Evolutionary conservation across 2,888 invertebrate genomes (phyloP), one percentile per base, ranked within the genome.

Genomic region (Erannis defoliaria): DNA sequence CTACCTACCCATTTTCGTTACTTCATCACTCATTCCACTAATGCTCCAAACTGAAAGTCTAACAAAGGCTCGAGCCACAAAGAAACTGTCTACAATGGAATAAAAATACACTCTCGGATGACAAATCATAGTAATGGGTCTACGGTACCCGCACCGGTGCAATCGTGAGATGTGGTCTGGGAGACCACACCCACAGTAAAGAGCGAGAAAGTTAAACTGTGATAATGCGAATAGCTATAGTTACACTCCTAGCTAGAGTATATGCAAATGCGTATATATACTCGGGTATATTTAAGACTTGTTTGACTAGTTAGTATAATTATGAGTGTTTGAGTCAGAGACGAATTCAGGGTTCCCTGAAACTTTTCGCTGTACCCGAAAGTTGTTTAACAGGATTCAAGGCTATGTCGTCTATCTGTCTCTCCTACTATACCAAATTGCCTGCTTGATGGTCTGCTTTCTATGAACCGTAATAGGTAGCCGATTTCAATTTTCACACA

Each of bases 121-220:
- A 57, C 62, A 81, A 82, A 82, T 82, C 81, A 79, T 77, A 79
- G 81, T 79, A 79, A 81, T 78, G 78, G 76, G 43, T 43, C 23
- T 43, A 29, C 43, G 51, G 55, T 46, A 67, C 61, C 66, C 64
- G 73, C 73, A 72, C 71, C 70, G 64, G 65, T 69, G 77, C 79
- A 79, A 78, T 80, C 78, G 71, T 65, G 69, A 75, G 77, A 77
- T 77, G 78, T 78, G 73, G 74, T 49, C 48, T 31, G 33, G 33
- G 31, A 31, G 51, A 29, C 48, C 53, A 45, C 58, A 46, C 53
- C 53, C 53, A 33, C 53, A 4, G 3, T 14, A 4, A 1, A 2
- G 9, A 10, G n/a, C 23, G 4, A 5, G 16, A 26, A 1, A 26
- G 42, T 42, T n/a, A 18, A 37, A 21, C 12, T 42, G 21, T 12